These are phyloP conservation scores for Nasonovia ribisnigri DNA, from an alignment of 2,888 invertebrate genomes.

Conservation along the genomic window DNA sequence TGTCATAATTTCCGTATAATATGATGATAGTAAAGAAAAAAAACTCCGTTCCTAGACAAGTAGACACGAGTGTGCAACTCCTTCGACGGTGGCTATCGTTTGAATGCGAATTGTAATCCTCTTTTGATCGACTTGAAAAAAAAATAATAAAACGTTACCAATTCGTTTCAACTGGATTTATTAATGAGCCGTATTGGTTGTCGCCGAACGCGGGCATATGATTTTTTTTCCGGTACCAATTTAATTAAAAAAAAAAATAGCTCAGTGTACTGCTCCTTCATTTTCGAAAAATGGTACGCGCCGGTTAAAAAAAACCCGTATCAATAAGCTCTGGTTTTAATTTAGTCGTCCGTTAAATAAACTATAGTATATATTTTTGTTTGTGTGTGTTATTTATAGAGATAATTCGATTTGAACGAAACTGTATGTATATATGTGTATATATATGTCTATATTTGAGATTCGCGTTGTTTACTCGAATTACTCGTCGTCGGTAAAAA, in stretches of 20 bases:
- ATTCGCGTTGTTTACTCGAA: neutral
- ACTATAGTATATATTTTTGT: neutral
- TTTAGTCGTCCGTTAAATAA: neutral
- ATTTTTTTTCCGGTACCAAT: neutral
- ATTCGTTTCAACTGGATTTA: neutral
- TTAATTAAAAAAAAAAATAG: neutral
- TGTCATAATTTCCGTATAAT: neutral
- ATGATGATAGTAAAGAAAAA: neutral
- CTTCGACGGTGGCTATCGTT: neutral
- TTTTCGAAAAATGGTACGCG: neutral
- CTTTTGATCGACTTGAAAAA: neutral
- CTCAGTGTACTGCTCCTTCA: neutral
- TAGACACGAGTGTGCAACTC: neutral
- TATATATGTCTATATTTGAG: too few species aligned
- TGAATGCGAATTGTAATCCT: neutral
- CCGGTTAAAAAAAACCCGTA: neutral
- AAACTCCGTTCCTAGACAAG: neutral
- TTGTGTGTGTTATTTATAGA: neutral
- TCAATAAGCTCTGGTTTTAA: neutral
- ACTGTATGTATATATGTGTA: neutral
- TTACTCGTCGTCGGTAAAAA: slow-evolving; percentile 2
- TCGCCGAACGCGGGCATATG: neutral
- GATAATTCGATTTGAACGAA: neutral
- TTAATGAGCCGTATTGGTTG: neutral
- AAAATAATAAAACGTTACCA: neutral